These are phyloP conservation scores for Phrynosoma platyrhinos DNA, from an alignment of 2,113 vertebrate species.

Conservation along the genomic window DNA sequence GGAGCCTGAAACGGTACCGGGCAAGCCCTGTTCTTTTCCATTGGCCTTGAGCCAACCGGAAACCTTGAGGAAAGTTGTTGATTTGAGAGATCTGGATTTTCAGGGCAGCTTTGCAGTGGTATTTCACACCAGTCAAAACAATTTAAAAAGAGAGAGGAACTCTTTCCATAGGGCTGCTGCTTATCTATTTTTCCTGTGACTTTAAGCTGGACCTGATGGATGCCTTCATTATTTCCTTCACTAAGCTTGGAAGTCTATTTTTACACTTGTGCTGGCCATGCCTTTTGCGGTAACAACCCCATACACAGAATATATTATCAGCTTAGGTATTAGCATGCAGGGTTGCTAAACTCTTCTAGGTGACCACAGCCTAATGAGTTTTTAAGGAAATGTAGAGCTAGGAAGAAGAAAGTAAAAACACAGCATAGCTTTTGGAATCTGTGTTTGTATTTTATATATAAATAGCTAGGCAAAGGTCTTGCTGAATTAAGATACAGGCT, in stretches of 20 bases:
- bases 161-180: slow-evolving; percentile 17
- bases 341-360: not conserved
- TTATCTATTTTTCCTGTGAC: slow-evolving; percentile 17
- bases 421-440: not conserved
- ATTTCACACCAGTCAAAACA: slow-evolving; percentile 34
- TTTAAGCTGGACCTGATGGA: slow-evolving; percentile 34
- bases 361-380: not conserved
- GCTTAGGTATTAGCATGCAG: not conserved
- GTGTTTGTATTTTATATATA: not conserved
- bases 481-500: not conserved
- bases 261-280: not conserved
- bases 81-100: slow-evolving; percentile 28
- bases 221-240: fast-evolving
- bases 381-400: not conserved
- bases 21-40: not conserved
- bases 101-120: not conserved
- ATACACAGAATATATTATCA: slow-evolving; percentile 23
- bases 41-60: not conserved
- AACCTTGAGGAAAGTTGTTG: not conserved
- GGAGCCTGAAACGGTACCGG: not conserved
- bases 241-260: slow-evolving; percentile 6
- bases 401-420: not conserved
- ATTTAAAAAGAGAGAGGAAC: slow-evolving; percentile 4
- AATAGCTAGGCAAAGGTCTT: not conserved
- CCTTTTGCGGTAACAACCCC: slow-evolving; percentile 14